These are phyloP conservation scores for Antitype chi DNA, from an alignment of 2,888 invertebrate genomes.

Conservation along the genomic window DNA sequence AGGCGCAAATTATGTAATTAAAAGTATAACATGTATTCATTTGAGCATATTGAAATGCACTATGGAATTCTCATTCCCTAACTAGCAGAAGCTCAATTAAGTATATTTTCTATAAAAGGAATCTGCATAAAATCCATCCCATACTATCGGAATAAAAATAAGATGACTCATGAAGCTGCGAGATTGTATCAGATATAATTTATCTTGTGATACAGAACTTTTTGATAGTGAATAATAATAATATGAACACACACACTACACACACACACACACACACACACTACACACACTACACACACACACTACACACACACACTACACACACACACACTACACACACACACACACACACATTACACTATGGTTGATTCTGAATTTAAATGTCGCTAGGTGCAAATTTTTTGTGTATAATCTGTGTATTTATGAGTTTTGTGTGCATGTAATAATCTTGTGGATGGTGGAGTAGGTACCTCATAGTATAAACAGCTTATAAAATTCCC, in stretches of 20 bases:
- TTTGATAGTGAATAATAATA: conserved; percentile 42
- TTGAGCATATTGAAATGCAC: conserved; percentile 20
- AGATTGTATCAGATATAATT: conserved; percentile 38
- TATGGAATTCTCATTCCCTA: neutral
- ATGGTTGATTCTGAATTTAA: neutral
- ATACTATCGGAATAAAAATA: conserved; percentile 9
- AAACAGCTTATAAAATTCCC: no score
- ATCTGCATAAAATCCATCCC: conserved; percentile 31
- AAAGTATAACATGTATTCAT: conserved; percentile 1
- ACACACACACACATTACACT: conserved; percentile 27
- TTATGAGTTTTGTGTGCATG: neutral
- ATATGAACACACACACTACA: conserved; percentile 22
- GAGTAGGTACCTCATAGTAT: neutral
- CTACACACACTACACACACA: no score
- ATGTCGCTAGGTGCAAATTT: conserved; percentile 19
- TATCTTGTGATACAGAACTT: conserved; percentile 42
- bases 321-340: conserved; percentile 25
- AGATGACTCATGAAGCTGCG: conserved; percentile 24
- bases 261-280: no score
- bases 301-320: no score
- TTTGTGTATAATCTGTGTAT: neutral
- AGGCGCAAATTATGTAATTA: conserved; percentile 1
- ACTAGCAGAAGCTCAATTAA: conserved; percentile 16
- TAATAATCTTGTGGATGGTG: neutral
- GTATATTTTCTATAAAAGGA: neutral